Conservation (phyloP, 2,797 vertebrate species). For the Acanthis flammea region DNA sequence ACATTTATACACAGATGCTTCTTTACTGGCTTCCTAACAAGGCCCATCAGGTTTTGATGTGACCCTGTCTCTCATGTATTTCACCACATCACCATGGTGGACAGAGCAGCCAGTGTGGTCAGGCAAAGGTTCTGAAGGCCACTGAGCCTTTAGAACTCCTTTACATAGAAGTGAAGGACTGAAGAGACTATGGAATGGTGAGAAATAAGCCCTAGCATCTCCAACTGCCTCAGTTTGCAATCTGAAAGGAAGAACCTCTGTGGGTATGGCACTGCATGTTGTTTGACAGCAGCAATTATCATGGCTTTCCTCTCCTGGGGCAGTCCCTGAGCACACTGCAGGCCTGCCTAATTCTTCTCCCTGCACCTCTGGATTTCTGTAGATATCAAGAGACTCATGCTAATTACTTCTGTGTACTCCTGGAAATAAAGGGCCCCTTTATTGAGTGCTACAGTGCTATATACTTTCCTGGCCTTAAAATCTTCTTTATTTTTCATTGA, state of each 20-base stretch:
- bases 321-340: not conserved
- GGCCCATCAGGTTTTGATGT: not conserved
- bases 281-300: not conserved
- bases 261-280: fast-evolving
- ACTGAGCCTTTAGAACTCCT: not conserved
- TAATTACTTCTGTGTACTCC: not conserved
- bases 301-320: not conserved
- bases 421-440: not conserved
- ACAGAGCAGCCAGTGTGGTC: not conserved
- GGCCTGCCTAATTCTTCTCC: not conserved
- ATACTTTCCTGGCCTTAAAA: not conserved
- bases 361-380: not conserved
- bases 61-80: not conserved
- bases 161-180: not conserved
- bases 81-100: not conserved
- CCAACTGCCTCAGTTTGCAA: not conserved
- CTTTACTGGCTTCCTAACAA: not conserved
- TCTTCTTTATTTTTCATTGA: not conserved
- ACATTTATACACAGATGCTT: not conserved
- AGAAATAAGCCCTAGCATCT: not conserved
- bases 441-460: not conserved
- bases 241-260: not conserved
- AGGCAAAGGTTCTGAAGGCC: not conserved
- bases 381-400: not conserved
- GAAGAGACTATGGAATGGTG: not conserved